These are phyloP conservation scores for Pemphredon lugubris DNA, from an alignment of 2,888 invertebrate genomes.

Conservation along the genomic window DNA sequence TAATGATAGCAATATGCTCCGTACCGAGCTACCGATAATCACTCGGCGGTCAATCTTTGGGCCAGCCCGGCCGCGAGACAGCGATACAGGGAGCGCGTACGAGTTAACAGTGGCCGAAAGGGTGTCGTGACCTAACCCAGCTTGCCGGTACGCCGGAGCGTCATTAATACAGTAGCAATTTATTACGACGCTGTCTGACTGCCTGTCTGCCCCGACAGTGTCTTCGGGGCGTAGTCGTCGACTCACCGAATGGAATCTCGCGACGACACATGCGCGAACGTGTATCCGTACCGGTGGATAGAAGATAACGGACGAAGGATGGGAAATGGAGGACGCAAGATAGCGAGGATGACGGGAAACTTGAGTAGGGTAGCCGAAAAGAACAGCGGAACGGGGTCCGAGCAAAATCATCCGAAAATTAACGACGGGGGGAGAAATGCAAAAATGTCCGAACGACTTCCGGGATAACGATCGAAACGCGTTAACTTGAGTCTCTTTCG, in stretches of 20 bases:
- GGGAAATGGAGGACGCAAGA: slow-evolving; percentile 47
- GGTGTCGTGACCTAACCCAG: slow-evolving; percentile 64
- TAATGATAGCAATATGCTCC: slow-evolving; percentile 50
- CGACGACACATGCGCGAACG: slow-evolving; percentile 47
- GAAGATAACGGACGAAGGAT: slow-evolving; percentile 36
- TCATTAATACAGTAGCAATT: slow-evolving; percentile 79
- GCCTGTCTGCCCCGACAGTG: slow-evolving; percentile 66
- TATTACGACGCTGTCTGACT: slow-evolving; percentile 76
- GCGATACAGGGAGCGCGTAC: slow-evolving; percentile 34
- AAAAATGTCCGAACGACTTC: too few relatives aligned
- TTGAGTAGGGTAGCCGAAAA: slow-evolving; percentile 11
- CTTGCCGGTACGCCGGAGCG: slow-evolving; percentile 62
- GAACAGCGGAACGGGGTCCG: too few relatives aligned
- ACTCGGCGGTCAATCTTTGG: slow-evolving; percentile 50
- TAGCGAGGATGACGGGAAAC: slow-evolving; percentile 16
- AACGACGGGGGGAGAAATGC: too few relatives aligned
- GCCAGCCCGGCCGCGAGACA: slow-evolving; percentile 44
- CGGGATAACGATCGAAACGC: too few relatives aligned
- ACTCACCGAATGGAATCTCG: slow-evolving; percentile 46
- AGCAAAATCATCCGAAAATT: too few relatives aligned
- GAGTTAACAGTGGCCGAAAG: slow-evolving; percentile 54
- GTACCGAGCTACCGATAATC: slow-evolving; percentile 52
- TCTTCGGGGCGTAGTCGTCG: slow-evolving; percentile 68
- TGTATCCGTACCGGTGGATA: not conserved
- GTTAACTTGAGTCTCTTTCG: too few relatives aligned